These are phyloP conservation scores for Corella eumyota DNA, from an alignment of 23 tunicate species.

Conservation along the genomic window DNA sequence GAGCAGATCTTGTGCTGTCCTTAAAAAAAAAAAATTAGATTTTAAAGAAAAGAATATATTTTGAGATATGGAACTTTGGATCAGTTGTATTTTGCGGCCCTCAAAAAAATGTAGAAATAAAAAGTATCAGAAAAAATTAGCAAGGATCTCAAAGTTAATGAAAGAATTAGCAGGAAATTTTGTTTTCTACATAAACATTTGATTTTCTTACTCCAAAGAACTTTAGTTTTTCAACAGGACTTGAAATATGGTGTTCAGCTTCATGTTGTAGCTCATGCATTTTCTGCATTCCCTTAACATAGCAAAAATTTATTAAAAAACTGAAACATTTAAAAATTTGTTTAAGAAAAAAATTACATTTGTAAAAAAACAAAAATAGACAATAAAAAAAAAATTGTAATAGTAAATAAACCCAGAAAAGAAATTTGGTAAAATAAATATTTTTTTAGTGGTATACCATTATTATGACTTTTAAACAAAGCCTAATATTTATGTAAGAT, in stretches of 20 bases:
- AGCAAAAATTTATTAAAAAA: not conserved
- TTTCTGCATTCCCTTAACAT: constrained; percentile 46
- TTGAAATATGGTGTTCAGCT: constrained; percentile 46
- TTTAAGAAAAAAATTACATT: not conserved
- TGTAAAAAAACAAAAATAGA: not conserved
- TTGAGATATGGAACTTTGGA: not conserved
- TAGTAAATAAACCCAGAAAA: no score
- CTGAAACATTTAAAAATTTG: not conserved
- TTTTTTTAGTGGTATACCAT: no score
- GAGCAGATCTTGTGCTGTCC: constrained; percentile 37
- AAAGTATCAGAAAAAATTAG: not conserved
- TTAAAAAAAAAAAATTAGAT: not conserved
- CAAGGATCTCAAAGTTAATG: constrained; percentile 1
- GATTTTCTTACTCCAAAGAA: constrained; percentile 31
- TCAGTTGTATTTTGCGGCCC: not conserved
- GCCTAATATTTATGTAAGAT: no score
- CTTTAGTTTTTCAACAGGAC: constrained; percentile 58
- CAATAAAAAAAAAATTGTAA: not conserved
- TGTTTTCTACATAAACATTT: not conserved
- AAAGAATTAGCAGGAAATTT: not conserved
- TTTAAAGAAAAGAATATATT: not conserved
- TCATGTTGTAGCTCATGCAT: constrained; percentile 84
- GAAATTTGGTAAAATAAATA: no score
- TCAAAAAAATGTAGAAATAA: not conserved
- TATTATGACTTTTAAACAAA: no score